Evolutionary conservation across 2,113 vertebrate species (phyloP), one percentile per base, ranked within the genome.

Genomic region (Coreoperca whiteheadi): DNA sequence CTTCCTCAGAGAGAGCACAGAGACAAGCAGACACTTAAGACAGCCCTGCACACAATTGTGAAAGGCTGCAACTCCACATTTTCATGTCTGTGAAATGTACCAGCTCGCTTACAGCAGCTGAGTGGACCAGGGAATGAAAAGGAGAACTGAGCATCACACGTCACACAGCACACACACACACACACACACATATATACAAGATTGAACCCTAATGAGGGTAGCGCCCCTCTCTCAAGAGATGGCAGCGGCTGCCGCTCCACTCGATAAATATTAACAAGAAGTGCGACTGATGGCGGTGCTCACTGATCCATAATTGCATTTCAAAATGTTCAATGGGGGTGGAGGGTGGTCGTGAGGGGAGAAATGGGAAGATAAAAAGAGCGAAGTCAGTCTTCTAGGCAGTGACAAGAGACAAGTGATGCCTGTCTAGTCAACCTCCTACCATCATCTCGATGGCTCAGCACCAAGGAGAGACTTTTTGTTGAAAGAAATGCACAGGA

Each of bases 241-340:
- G 94, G 93, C 87, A 91, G 91, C 73, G 90, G 92, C 93, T 93
- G 86, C 90, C 79, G 90, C 90, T 89, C 88, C 72, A 90, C 93
- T 95, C 92, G 91, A 95, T 96, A 95, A 95, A 95, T 95, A 95
- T 95, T 95, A 94, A 94, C 94, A 94, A 94, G 94, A 93, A 91
- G 92, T 79, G 91, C 92, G 88, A 94, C 91, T 94, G 94, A 95
- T 95, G 93, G 93, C 53, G 85, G 88, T 91, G 94, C 94, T 94
- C 95, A 94, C 93, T 94, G 94, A 94, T 94, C 95, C 94, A 94
- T 94, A 95, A 96, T 94, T 95, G 94, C 93, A 92, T 96, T 94
- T 95, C 88, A 95, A 95, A 95, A 93, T 88, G 91, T 89, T 90
- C 34, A 37, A 63, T 50, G 68, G 81, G 82, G 79, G 67, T 4